These are phyloP conservation scores for Abscondita cerata DNA, from an alignment of 2,888 invertebrate species.

Conservation along the genomic window DNA sequence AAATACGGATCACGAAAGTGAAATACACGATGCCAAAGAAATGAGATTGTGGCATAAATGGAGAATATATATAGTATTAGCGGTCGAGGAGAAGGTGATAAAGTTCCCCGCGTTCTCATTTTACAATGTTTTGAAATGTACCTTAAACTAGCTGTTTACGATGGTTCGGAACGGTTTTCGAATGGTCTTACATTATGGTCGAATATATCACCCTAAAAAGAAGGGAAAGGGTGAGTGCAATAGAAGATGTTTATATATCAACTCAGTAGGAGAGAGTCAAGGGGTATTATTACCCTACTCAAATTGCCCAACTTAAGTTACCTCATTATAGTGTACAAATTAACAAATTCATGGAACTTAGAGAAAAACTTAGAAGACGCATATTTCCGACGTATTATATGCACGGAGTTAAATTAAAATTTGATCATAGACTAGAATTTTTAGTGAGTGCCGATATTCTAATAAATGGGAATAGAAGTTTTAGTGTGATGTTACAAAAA, in stretches of 20 bases:
- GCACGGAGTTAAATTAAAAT: constrained; percentile 72
- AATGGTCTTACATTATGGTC: constrained; percentile 94
- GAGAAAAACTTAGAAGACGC: constrained; percentile 78
- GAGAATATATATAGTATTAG: constrained; percentile 58
- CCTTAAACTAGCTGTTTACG: constrained; percentile 79
- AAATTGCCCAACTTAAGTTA: constrained; percentile 97
- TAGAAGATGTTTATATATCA: constrained; percentile 94
- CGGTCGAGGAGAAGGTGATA: constrained; percentile 81
- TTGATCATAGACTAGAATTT: constrained; percentile 75
- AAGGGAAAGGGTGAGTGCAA: constrained; percentile 95
- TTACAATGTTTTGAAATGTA: constrained; percentile 93
- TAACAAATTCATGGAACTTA: constrained; percentile 85
- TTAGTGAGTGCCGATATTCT: constrained; percentile 77
- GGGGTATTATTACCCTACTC: constrained; percentile 97
- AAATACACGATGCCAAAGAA: constrained; percentile 65
- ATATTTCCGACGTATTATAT: constrained; percentile 71
- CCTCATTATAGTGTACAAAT: constrained; percentile 96
- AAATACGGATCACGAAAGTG: constrained; percentile 47
- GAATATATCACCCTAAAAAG: constrained; percentile 86
- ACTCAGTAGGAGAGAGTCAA: constrained; percentile 96
- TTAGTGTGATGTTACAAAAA: constrained; percentile 79
- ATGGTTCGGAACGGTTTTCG: constrained; percentile 83
- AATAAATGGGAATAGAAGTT: constrained; percentile 79
- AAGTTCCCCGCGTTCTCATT: constrained; percentile 92
- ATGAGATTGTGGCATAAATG: constrained; percentile 90